phyloP scores from a whole-genome alignment of 2,888 invertebrate species.

The Stomorhina lunata region DNA sequence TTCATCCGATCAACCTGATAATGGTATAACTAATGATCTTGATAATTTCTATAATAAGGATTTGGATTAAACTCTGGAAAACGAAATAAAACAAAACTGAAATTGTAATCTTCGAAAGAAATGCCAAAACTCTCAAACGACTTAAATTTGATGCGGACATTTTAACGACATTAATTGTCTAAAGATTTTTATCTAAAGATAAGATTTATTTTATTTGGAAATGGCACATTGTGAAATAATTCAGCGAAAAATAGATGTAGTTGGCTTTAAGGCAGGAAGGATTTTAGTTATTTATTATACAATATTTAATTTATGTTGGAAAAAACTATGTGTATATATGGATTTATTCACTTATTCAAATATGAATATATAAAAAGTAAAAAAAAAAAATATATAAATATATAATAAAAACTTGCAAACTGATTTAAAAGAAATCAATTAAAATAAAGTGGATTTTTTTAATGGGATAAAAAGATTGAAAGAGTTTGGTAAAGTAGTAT shows the following conservation, averaged over 20 bases:
- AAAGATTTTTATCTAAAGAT: constrained; percentile 16
- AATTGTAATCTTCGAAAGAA: not conserved
- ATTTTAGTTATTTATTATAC: not conserved
- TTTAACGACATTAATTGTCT: constrained; percentile 1
- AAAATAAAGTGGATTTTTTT: not conserved
- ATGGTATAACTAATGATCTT: constrained; percentile 58
- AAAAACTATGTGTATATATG: constrained; percentile 37
- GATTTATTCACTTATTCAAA: not conserved
- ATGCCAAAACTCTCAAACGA: not conserved
- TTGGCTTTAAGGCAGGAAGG: not conserved
- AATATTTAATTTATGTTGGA: not conserved
- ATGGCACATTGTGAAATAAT: constrained; percentile 37
- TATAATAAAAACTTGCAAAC: constrained; percentile 25
- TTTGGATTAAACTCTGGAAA: constrained; percentile 46
- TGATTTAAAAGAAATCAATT: constrained; percentile 42
- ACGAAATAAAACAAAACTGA: not conserved
- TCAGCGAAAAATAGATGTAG: not conserved
- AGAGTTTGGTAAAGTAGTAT: too few relatives aligned
- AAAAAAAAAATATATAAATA: constrained; percentile 27
- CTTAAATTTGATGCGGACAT: not conserved
- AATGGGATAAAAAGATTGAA: too few relatives aligned
- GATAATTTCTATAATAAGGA: constrained; percentile 49
- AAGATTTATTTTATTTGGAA: constrained; percentile 37
- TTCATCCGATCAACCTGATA: constrained; percentile 53
- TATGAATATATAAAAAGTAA: constrained; percentile 3